Percentiles rank a stretch among this genome's conserved stretches.
phyloP scores from a whole-genome alignment of 2,888 invertebrate species.

The Andrena trimmerana region DNA sequence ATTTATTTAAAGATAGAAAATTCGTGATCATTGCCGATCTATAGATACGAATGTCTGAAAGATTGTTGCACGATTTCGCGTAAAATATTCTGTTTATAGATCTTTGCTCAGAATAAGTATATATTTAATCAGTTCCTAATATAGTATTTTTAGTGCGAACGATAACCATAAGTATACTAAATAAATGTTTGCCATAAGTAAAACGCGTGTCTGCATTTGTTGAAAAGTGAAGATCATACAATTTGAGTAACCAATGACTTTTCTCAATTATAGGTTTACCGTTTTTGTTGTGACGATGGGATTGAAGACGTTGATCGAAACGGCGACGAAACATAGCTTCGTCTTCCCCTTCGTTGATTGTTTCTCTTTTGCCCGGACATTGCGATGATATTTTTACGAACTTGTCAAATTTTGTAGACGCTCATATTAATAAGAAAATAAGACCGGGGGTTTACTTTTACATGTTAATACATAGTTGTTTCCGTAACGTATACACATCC shows the following conservation, averaged over 20 bases:
- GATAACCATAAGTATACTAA: not conserved
- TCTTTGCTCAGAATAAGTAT: not conserved
- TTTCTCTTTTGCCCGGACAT: constrained; percentile 26
- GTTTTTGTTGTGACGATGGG: not conserved
- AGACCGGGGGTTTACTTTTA: not conserved
- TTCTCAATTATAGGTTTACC: not conserved
- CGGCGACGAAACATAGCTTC: not conserved
- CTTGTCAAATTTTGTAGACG: not conserved
- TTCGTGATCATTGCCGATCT: not conserved
- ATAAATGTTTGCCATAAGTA: not conserved
- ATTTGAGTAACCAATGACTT: not conserved
- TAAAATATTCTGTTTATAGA: constrained; percentile 41
- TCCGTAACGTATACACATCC: not conserved
- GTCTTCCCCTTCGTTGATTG: constrained; percentile 5
- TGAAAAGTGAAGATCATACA: constrained; percentile 12
- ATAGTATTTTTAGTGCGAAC: not conserved
- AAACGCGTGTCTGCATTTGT: not conserved
- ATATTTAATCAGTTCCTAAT: constrained; percentile 4
- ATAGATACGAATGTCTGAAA: constrained; percentile 10
- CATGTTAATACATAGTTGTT: not conserved
- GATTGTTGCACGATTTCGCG: constrained; percentile 50
- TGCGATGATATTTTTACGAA: not conserved
- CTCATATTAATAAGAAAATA: not conserved
- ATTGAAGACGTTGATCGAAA: not conserved
- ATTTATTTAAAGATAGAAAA: not conserved